Percentiles rank a stretch among this genome's conserved stretches.
These are phyloP conservation scores for Euthynnus affinis DNA, from an alignment of 2,797 vertebrate species.

Conservation along the genomic window DNA sequence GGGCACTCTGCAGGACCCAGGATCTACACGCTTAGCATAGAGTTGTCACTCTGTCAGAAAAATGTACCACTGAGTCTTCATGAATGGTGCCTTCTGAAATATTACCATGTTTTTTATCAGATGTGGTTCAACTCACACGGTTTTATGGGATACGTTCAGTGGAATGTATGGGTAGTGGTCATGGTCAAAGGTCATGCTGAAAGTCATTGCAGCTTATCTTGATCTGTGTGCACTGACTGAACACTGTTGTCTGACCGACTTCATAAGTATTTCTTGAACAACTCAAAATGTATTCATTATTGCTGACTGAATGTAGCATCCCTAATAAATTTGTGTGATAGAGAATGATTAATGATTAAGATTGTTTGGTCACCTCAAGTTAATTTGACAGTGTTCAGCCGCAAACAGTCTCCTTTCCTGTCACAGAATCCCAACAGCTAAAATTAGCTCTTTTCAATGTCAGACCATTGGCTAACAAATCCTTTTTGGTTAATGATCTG, in stretches of 20 bases:
- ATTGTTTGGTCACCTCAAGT: slow-evolving; percentile 6
- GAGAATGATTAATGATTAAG: not conserved
- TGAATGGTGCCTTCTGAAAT: slow-evolving; percentile 29
- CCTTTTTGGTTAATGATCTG: too few species aligned
- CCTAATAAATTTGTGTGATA: slow-evolving; percentile 1
- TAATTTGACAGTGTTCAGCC: not conserved
- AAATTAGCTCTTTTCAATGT: too few species aligned
- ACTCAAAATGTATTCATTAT: not conserved
- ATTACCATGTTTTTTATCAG: slow-evolving; percentile 68
- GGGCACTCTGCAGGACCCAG: slow-evolving; percentile 45
- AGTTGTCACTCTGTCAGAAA: slow-evolving; percentile 80
- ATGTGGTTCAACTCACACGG: slow-evolving; percentile 63
- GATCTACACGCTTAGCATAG: slow-evolving; percentile 60
- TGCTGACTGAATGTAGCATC: slow-evolving; percentile 16
- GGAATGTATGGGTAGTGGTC: slow-evolving; percentile 31
- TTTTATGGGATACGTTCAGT: slow-evolving; percentile 50
- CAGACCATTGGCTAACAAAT: too few species aligned
- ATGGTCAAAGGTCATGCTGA: slow-evolving; percentile 56
- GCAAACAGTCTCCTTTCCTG: too few species aligned
- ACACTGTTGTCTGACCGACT: slow-evolving; percentile 23
- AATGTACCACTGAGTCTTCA: slow-evolving; percentile 56
- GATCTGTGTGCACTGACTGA: slow-evolving; percentile 25
- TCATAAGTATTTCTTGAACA: slow-evolving; percentile 4
- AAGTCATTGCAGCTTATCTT: slow-evolving; percentile 42
- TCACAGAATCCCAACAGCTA: too few species aligned